Conservation (phyloP, 2,797 vertebrate genomes). For the Gorsachius magnificus region DNA sequence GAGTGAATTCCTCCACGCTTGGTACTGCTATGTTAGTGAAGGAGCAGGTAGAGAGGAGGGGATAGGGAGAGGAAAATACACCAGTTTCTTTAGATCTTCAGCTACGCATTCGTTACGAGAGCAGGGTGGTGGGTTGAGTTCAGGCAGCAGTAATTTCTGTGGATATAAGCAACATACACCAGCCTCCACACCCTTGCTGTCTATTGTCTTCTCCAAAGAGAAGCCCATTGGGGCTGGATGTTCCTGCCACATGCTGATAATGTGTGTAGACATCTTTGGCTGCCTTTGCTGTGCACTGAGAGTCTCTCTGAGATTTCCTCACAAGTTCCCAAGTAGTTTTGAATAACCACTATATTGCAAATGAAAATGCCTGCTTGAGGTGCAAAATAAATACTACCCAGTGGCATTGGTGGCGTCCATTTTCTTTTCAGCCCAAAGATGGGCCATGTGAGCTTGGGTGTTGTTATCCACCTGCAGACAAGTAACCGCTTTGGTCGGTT, state of each 20-base stretch:
- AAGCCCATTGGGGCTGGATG: not conserved
- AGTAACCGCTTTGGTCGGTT: not conserved
- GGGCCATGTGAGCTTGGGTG: not conserved
- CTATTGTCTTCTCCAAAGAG: not conserved
- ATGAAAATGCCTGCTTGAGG: not conserved
- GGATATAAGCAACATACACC: not conserved
- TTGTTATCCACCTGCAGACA: not conserved
- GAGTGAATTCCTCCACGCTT: not conserved
- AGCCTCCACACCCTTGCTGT: not conserved
- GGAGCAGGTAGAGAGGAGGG: not conserved
- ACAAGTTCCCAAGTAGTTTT: not conserved
- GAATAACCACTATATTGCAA: not conserved
- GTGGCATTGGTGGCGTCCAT: not conserved
- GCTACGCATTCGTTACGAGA: not conserved
- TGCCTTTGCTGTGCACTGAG: not conserved
- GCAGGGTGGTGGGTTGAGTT: not conserved
- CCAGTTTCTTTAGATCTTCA: not conserved
- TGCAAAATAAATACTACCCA: not conserved
- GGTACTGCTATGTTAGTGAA: not conserved
- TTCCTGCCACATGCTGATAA: not conserved
- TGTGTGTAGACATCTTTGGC: not conserved
- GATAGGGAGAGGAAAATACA: not conserved
- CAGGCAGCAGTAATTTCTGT: not conserved
- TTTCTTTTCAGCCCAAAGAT: not conserved
- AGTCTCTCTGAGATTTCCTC: not conserved